phyloP scores from a whole-genome alignment of 2,888 invertebrate genomes.

The Lycaena phlaeas region DNA sequence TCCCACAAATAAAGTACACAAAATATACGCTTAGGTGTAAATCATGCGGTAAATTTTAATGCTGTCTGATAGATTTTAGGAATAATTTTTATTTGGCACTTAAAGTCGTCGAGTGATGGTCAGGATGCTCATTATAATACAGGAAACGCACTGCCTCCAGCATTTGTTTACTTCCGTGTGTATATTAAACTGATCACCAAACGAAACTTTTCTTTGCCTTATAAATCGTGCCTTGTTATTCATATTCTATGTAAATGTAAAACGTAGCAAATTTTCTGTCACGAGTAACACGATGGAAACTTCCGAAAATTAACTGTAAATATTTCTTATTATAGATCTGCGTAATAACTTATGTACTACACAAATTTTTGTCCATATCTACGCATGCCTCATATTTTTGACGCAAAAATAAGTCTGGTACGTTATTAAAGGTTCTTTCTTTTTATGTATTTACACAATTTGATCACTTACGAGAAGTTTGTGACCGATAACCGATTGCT shows the following conservation, averaged over 20 bases:
- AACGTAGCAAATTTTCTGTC: neutral
- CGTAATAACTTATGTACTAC: neutral
- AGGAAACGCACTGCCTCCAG: constrained; percentile 36
- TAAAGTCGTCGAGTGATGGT: constrained; percentile 30
- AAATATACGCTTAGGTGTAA: constrained; percentile 40
- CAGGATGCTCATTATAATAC: constrained; percentile 64
- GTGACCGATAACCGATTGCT: neutral
- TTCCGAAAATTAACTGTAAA: constrained; percentile 4
- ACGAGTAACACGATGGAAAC: neutral
- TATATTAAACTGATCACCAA: constrained; percentile 8
- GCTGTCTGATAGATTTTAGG: constrained; percentile 26
- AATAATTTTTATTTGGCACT: constrained; percentile 24
- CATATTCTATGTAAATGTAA: constrained; percentile 1
- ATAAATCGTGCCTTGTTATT: constrained; percentile 30
- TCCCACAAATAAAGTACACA: constrained; percentile 32
- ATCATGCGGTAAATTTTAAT: constrained; percentile 25
- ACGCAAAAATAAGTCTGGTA: neutral
- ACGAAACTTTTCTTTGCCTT: constrained; percentile 33
- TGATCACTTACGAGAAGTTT: neutral
- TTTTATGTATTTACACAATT: neutral
- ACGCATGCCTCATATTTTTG: neutral
- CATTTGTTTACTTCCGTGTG: constrained; percentile 20
- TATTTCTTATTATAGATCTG: constrained; percentile 3
- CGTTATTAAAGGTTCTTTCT: neutral
- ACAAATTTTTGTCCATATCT: neutral